Evolutionary conservation across 2,113 vertebrate genomes (phyloP), one percentile per base, ranked within the genome.

Genomic region (Python bivittatus): DNA sequence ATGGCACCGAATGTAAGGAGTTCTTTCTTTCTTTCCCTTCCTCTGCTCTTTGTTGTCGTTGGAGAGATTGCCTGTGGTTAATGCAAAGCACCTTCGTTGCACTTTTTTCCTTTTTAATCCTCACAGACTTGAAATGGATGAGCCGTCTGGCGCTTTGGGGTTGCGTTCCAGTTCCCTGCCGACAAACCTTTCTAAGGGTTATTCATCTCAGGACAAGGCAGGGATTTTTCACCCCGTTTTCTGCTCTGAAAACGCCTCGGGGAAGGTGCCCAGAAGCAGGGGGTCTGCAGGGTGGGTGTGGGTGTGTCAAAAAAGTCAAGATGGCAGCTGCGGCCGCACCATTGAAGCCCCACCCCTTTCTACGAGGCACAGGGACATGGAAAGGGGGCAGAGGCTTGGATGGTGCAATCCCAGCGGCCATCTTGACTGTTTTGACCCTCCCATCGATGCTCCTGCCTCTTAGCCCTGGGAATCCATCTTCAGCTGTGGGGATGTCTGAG

Each of bases 61-160:
- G 83, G 84, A 84, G 56, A 25, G 1, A 84, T 60, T 20, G 88
- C 91, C 91, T 89, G 91, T 79, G 91, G 91, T 92, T 92, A 92
- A 57, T 13, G 9, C 57, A 89, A 92, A 92, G 72, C 23, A 89
- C 72, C 91, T 92, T 54, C 33, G 72, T 58, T 61, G 87, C 2
- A 15, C 25, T 29, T 20, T 61, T 33, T 84, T 88, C 60, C 33
- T 54, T 23, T 84, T 92, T 89, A 92, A 89, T 84, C 91, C 72
- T 27, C 56, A 38, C 72, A 89, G 87, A 83, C 91, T 53, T 52
- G 89, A 79, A 92, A 61, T 38, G 13, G 86, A 56, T 25, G 56
- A 92, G 68, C 5, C 33, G 38, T 84, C 17, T 27, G 8, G 15
- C 1, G 56, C 42, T 42, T 84, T 29, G 68, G 12, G 12, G 61